phyloP scores from a whole-genome alignment of 2,888 invertebrate species.

The Chrysolina americana region DNA sequence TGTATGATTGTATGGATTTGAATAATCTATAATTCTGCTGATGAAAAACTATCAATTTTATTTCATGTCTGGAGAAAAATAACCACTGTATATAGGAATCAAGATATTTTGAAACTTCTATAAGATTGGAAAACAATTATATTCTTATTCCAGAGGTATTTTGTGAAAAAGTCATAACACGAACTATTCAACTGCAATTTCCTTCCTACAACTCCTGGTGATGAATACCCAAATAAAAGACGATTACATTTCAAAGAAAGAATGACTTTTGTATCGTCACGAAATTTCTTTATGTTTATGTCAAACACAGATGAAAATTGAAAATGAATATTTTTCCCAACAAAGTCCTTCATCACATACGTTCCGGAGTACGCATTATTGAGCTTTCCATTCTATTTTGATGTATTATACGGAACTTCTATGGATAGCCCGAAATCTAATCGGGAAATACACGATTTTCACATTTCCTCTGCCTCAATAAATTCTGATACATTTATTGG shows the following conservation, averaged over 20 bases:
- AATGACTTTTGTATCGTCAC: background rate
- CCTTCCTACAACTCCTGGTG: too few species aligned
- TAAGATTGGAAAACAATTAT: too few species aligned
- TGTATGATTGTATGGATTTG: too few species aligned
- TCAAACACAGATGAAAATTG: background rate
- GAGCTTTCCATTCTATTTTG: conserved; percentile 30
- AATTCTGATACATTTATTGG: conserved; percentile 47
- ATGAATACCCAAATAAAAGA: too few species aligned
- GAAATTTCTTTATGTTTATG: background rate
- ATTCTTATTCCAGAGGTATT: too few species aligned
- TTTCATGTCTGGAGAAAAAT: too few species aligned
- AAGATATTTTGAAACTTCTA: too few species aligned
- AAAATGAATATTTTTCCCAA: conserved; percentile 2
- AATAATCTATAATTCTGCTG: too few species aligned
- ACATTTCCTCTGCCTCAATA: conserved; percentile 45
- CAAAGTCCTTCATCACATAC: background rate
- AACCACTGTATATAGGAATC: too few species aligned
- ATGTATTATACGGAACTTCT: conserved; percentile 32
- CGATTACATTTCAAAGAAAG: background rate
- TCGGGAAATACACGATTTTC: conserved; percentile 50
- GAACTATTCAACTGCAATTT: too few species aligned
- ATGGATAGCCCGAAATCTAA: conserved; percentile 39
- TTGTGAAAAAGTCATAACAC: too few species aligned
- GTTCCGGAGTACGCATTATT: conserved; percentile 25
- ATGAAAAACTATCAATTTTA: too few species aligned